These are phyloP conservation scores for Silurus asotus DNA, from an alignment of 2,113 vertebrate species.

Conservation along the genomic window DNA sequence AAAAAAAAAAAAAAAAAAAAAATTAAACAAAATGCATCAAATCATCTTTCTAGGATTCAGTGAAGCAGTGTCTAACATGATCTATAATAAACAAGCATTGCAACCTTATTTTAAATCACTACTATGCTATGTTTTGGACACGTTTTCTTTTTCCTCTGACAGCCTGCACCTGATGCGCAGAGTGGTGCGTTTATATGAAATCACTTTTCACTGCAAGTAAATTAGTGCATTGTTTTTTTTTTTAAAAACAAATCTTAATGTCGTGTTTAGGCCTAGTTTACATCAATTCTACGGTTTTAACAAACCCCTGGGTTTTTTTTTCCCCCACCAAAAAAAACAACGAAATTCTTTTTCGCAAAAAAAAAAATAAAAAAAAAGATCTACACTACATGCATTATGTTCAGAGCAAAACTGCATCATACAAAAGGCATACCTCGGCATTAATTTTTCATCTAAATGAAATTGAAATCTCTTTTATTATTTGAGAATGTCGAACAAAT, in stretches of 20 bases:
- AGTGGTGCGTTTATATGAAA: neutral
- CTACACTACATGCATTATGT: constrained; percentile 22
- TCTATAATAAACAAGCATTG: neutral
- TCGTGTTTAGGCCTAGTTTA: neutral
- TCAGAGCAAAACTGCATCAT: constrained; percentile 18
- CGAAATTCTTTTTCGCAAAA: constrained; percentile 1
- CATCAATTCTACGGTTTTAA: neutral
- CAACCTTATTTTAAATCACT: neutral
- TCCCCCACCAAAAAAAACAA: neutral
- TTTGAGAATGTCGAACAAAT: constrained; percentile 80
- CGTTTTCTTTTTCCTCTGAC: neutral
- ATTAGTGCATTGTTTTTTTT: neutral
- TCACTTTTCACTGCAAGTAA: neutral
- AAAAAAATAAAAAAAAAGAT: neutral
- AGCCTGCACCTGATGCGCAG: neutral
- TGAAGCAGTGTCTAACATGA: neutral
- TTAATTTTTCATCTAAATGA: constrained; percentile 75
- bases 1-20: neutral
- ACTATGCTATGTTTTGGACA: neutral
- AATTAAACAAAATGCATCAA: too few relatives aligned
- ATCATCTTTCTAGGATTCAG: neutral
- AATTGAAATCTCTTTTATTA: constrained; percentile 74
- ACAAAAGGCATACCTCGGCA: constrained; percentile 21
- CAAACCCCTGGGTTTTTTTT: neutral
- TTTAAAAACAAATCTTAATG: neutral